These are phyloP conservation scores for Acronicta aceris DNA, from an alignment of 2,888 invertebrate species.

Conservation along the genomic window DNA sequence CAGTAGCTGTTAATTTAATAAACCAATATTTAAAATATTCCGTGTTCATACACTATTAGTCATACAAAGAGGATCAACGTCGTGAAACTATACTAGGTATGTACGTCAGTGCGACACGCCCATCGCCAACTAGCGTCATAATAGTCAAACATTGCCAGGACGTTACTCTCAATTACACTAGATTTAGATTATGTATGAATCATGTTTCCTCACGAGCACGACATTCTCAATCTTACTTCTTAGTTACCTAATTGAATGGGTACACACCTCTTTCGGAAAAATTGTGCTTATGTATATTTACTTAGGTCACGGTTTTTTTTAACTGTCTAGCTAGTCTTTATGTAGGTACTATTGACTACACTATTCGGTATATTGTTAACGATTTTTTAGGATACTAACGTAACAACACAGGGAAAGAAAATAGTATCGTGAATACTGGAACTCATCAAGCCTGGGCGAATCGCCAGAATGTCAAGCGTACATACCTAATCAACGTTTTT, in stretches of 20 bases:
- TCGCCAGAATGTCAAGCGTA: too few relatives aligned
- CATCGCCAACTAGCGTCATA: conserved; percentile 28
- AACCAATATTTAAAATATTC: conserved; percentile 3
- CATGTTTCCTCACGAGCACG: conserved; percentile 30
- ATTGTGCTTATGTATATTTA: too few relatives aligned
- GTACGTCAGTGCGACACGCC: conserved; percentile 45
- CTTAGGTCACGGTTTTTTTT: too few relatives aligned
- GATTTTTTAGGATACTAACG: too few relatives aligned
- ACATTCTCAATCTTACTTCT: too few relatives aligned
- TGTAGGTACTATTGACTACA: too few relatives aligned
- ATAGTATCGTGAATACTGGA: too few relatives aligned
- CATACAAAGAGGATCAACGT: conserved; percentile 6
- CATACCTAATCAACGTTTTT: too few relatives aligned
- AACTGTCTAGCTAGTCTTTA: too few relatives aligned
- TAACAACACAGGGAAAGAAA: conserved; percentile 11
- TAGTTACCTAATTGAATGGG: conserved; percentile 5
- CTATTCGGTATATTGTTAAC: too few relatives aligned
- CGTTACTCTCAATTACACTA: conserved; percentile 44
- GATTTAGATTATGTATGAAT: conserved; percentile 39
- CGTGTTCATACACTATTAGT: conserved; percentile 5
- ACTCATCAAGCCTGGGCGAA: too few relatives aligned
- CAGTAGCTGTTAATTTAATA: neutral
- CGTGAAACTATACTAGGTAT: conserved; percentile 16
- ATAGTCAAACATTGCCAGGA: conserved; percentile 24
- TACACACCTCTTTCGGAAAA: too few relatives aligned